These are phyloP conservation scores for Hydrolagus affinis DNA, from an alignment of 2,113 vertebrate species.

Conservation along the genomic window DNA sequence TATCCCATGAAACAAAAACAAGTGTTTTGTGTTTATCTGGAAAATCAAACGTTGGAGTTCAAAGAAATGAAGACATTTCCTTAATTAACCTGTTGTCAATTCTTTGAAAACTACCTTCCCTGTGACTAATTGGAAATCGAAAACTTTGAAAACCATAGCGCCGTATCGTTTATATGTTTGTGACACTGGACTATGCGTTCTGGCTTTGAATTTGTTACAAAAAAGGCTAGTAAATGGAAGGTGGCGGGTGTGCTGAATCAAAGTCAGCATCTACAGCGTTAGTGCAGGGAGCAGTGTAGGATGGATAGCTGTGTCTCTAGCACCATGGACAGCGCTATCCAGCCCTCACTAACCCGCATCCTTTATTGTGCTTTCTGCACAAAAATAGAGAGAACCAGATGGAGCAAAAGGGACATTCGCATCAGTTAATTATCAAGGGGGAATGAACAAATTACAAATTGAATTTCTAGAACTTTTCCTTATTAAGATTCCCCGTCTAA, in stretches of 20 bases:
- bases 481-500: background rate
- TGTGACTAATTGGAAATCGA: background rate
- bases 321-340: constrained; percentile 82
- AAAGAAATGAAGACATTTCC: background rate
- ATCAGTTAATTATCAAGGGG: background rate
- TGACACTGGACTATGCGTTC: background rate
- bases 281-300: constrained; percentile 56
- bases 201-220: background rate
- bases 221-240: too few relatives aligned
- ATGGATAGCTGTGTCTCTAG: constrained; percentile 56
- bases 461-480: background rate
- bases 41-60: background rate
- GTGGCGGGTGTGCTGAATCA: background rate
- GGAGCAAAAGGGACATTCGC: background rate
- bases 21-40: background rate
- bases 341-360: background rate
- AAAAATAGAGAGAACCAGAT: background rate
- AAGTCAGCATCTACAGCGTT: constrained; percentile 33
- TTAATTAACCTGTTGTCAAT: background rate
- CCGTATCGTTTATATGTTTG: background rate
- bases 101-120: background rate
- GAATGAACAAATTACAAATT: background rate
- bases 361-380: background rate
- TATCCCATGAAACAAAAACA: background rate
- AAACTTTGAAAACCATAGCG: background rate